Evolutionary conservation across 2,113 vertebrate genomes (phyloP).

Genomic region (Mesocricetus auratus): DNA sequence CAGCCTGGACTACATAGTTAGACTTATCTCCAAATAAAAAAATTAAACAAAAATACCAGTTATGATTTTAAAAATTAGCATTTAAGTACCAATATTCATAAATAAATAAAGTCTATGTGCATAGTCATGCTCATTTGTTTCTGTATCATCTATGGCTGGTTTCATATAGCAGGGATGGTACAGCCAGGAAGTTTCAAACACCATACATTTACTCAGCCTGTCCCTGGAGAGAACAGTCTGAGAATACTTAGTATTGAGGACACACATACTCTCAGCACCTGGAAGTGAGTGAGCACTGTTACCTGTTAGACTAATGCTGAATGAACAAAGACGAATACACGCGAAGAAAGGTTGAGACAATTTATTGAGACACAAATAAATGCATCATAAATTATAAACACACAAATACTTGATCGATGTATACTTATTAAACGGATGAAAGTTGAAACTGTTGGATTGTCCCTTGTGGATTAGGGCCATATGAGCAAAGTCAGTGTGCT

Average conservation of each 20-base stretch:
- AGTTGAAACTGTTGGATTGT: background rate
- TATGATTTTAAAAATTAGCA: background rate
- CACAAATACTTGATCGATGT: background rate
- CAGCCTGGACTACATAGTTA: background rate
- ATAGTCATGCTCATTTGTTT: background rate
- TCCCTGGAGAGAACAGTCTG: background rate
- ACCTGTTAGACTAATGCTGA: background rate
- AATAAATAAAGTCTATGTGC: background rate
- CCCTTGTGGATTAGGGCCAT: background rate
- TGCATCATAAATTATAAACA: background rate
- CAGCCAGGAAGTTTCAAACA: background rate
- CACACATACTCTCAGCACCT: background rate
- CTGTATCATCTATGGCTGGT: background rate
- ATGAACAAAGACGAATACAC: background rate
- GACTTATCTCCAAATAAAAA: background rate
- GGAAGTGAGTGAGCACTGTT: background rate
- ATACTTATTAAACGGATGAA: background rate
- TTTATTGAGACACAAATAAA: background rate
- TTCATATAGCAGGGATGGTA: background rate
- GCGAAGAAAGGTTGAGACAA: background rate
- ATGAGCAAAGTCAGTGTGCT: conserved; percentile 2
- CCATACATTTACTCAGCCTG: background rate
- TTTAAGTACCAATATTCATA: background rate
- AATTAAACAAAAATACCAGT: background rate
- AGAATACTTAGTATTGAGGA: background rate